These are phyloP conservation scores for Tenthredo amoena DNA, from an alignment of 2,888 invertebrate species.

Conservation along the genomic window DNA sequence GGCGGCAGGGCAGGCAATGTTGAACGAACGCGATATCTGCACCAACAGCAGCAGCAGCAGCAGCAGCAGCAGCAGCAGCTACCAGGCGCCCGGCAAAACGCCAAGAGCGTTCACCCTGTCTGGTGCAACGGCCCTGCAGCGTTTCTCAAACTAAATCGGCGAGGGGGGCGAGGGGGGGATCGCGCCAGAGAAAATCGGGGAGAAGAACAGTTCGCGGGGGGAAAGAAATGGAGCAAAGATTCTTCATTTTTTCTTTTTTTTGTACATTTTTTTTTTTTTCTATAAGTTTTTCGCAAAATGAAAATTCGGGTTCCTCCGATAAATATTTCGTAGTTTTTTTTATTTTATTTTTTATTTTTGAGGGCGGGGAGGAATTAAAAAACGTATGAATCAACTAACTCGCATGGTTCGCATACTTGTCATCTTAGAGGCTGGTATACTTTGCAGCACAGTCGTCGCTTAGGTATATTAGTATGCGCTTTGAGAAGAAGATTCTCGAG, in stretches of 20 bases:
- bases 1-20: neutral
- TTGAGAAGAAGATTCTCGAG: slow-evolving; percentile 61
- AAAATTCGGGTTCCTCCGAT: neutral
- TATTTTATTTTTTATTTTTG: neutral
- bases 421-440: neutral
- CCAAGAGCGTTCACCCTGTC: slow-evolving; percentile 72
- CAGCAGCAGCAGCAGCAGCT: slow-evolving; percentile 19
- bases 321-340: neutral
- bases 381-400: neutral
- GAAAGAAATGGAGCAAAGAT: neutral
- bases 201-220: neutral
- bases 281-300: neutral
- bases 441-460: neutral
- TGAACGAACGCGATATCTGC: slow-evolving; percentile 56
- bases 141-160: slow-evolving; percentile 67
- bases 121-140: slow-evolving; percentile 74
- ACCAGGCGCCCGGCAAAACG: slow-evolving; percentile 52
- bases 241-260: neutral
- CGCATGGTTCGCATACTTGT: neutral
- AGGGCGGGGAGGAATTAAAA: neutral
- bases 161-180: neutral
- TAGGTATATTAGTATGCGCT: neutral
- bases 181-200: neutral
- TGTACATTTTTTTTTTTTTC: neutral
- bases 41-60: neutral